Evolutionary conservation across 2,797 vertebrate species (phyloP), one percentile per base, ranked within the genome.

Genomic region (Pelodytes ibericus): DNA sequence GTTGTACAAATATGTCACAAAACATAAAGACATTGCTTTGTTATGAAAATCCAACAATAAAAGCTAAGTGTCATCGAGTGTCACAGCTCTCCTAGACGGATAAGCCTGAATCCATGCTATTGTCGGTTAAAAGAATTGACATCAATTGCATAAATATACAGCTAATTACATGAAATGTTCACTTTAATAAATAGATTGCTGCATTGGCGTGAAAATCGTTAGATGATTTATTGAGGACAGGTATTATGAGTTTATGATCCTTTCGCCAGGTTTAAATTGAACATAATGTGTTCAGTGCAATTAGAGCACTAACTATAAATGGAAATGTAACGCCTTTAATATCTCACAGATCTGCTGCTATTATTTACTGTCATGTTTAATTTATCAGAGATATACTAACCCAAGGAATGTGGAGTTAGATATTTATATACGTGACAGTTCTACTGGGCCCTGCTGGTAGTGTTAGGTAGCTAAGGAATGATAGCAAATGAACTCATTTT

Each of bases 391-490:
- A 9, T 44, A 10, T 16, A 44, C 15, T 60, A 22, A 41, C 57
- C 51, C 62, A 13, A 27, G 22, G 26, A 66, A 61, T 3, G 2
- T 3, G 13, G 22, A 26, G 33, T 70, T 61, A 51, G 61, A 63
- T 76, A 76, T 71, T 26, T 71, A 63, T 31, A 22, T 11, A 25
- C 29, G 31, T 57, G 74, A 64, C 44, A 70, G 63, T 76, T 76
- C 57, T 71, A 71, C 24, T 18, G 25, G 57, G 58, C 58, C 67
- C 60, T 66, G 26, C 26, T 67, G 24, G 71, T n/a, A n/a, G n/a
- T n/a, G n/a, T n/a, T n/a, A n/a, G n/a, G n/a, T n/a, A 81, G 65
- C 63, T 82, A 53, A 77, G 84, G 81, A n/a, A n/a, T n/a, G n/a
- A n/a, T n/a, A n/a, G n/a, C n/a, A n/a, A n/a, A n/a, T n/a, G n/a